Evolutionary conservation across 2,113 vertebrate genomes (phyloP), one percentile per base, ranked within the genome.

Genomic region (Phrynosoma platyrhinos): DNA sequence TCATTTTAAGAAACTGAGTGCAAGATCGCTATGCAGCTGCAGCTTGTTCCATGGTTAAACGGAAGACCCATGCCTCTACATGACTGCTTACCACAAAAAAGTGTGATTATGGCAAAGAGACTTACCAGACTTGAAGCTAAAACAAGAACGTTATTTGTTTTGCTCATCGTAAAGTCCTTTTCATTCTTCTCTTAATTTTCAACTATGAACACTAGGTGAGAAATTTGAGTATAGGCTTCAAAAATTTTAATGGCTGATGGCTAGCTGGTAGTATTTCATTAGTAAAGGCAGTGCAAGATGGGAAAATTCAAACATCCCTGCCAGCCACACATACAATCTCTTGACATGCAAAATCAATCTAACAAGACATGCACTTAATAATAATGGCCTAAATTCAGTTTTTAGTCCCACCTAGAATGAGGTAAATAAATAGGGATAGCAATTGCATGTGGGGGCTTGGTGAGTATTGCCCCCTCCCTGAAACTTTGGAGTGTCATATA

Each of bases 11-110:
- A 27, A 53, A 25, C 14, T 76, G 47, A 76, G 20, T n/a, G 42
- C 0, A 0, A 66, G 58, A 84, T 25, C 14, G 69, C 53, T 82
- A 89, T 0, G 0, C 52, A 16, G 10, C 20, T 83, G 32, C 18
- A 1, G 0, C 42, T 88, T 36, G 36, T 40, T 76, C 55, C 42
- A 23, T 52, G 71, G 0, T 0, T 36, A 85, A 75, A 32, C 10
- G n/a, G 18, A 62, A 47, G 12, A 53, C 25, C 36, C 53, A 74
- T 55, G 10, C 23, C 20, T 62, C 40, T 14, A 23, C 74, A 27
- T 64, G 40, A 78, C 25, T 7, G 75, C 2, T 2, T 40, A 20
- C 55, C 25, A 5, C 42, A 58, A 16, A 8, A 8, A 0, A 86
- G 4, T 12, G 12, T 6, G 0, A n/a, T 71, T 82, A 84, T 2